phyloP scores from a whole-genome alignment of 30 jellyfish, hydroid and myxozoan species.

The Morbakka virulenta region DNA sequence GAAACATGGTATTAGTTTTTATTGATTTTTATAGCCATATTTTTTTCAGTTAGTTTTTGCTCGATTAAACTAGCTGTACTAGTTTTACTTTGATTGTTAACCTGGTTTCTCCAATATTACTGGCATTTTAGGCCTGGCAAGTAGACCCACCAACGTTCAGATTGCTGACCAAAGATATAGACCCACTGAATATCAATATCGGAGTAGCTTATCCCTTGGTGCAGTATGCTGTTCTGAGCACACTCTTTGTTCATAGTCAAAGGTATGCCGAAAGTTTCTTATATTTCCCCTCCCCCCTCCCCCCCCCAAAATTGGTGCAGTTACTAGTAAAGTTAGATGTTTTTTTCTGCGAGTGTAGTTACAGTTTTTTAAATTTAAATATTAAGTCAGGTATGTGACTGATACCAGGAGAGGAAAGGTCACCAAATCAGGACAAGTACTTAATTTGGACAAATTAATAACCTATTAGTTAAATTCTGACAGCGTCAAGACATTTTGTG shows the following conservation, averaged over 20 bases:
- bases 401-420: too few species aligned
- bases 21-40: too few species aligned
- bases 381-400: too few species aligned
- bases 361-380: too few species aligned
- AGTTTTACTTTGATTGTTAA: background rate
- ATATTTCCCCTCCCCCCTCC: background rate
- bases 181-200: slow-evolving; percentile 49
- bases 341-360: background rate
- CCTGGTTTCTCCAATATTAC: too few species aligned
- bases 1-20: too few species aligned
- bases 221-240: slow-evolving; percentile 62
- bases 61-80: background rate
- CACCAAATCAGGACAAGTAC: too few species aligned
- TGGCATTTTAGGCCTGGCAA: slow-evolving; percentile 87
- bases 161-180: slow-evolving; percentile 54
- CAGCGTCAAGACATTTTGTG: too few species aligned
- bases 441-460: too few species aligned
- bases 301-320: background rate
- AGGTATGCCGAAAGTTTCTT: slow-evolving; percentile 1
- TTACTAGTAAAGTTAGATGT: background rate
- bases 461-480: too few species aligned
- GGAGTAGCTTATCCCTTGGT: slow-evolving; percentile 74
- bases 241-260: slow-evolving; percentile 81
- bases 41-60: background rate
- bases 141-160: slow-evolving; percentile 76